These are phyloP conservation scores for Lepidurus couesii DNA, from an alignment of 1,140 invertebrate genomes.

Conservation along the genomic window DNA sequence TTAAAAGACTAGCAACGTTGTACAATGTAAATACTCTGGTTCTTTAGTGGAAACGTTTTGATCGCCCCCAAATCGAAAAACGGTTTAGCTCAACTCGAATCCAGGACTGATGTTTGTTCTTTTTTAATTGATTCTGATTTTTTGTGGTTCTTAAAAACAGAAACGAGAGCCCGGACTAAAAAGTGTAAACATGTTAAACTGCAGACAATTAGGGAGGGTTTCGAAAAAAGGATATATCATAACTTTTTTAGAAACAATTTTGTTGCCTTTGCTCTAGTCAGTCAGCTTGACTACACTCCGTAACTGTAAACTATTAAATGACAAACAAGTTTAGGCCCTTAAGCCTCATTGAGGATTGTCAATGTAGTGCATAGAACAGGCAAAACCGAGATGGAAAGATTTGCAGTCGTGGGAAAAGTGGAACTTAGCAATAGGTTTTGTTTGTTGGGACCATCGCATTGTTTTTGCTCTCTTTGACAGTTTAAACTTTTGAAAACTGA, in stretches of 20 bases:
- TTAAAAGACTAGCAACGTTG: background rate
- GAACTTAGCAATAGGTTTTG: conserved; percentile 2
- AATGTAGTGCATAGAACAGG: too few species aligned
- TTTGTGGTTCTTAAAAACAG: background rate
- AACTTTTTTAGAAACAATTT: background rate
- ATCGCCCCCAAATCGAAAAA: background rate
- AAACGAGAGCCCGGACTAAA: background rate
- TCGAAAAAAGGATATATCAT: background rate
- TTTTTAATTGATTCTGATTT: background rate
- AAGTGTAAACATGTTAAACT: background rate
- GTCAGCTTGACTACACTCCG: conserved; percentile 3
- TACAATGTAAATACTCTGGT: conserved; percentile 19
- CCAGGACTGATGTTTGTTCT: background rate
- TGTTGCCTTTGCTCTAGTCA: conserved; percentile 18
- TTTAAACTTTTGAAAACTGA: background rate
- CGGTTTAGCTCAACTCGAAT: conserved; percentile 14
- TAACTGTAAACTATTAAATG: background rate
- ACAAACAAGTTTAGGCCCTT: too few species aligned
- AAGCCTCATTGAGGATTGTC: too few species aligned
- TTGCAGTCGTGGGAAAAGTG: background rate
- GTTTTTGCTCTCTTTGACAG: background rate
- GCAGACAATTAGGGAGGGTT: background rate
- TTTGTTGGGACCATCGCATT: background rate
- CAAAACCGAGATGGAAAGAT: too few species aligned
- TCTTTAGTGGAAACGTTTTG: background rate